Evolutionary conservation across 2,888 invertebrate genomes (phyloP), one percentile per base, ranked within the genome.

Genomic region (Eristalinus sepulchralis): DNA sequence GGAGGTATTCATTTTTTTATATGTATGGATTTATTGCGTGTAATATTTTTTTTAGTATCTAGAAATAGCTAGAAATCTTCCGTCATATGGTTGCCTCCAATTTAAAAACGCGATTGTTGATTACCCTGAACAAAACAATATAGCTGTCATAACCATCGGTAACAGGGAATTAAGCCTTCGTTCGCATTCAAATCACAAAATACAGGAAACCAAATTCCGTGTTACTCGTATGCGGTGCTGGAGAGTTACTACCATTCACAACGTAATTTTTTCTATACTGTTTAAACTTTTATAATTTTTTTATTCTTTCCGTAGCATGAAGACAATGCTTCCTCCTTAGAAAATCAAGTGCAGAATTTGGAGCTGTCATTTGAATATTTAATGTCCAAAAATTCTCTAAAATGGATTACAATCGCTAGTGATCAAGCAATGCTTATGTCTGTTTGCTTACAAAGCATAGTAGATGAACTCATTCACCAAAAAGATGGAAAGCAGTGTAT

Each of bases 181-280:
- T 33, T 94, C 95, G 24, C 92, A 93, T 10, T 92, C 93, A 47
- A 94, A 94, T 20, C 94, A 94, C 34, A 94, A 95, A 76, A 93
- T 95, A n/a, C 95, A 95, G 88, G 98, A 98, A 92, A 96, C 96
- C 64, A 94, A 95, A 90, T 99, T 98, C 92, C 97, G 97, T 92
- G 98, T 99, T 53, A 99, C 98, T 0, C 94, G 99, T 89, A 99
- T 99, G 96, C 95, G 98, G 80, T 98, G 98, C 90, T 99, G 99
- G 99, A 95, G 99, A 89, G 98, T 99, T 64, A 98, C 98, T 22
- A 97, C 97, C 1, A 94, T 96, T 89, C 96, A 96, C 91, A 93
- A 93, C 89, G 96, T 96, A 92, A 94, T 91, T 68, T 22, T 55
- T 47, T 17, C 9, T 20, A 20, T 6, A 6, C 13, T 10, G 6